Percentiles rank a stretch among this genome's conserved stretches.
These are phyloP conservation scores for Pseudochromis fuscus DNA, from an alignment of 2,797 vertebrate genomes.

Conservation along the genomic window DNA sequence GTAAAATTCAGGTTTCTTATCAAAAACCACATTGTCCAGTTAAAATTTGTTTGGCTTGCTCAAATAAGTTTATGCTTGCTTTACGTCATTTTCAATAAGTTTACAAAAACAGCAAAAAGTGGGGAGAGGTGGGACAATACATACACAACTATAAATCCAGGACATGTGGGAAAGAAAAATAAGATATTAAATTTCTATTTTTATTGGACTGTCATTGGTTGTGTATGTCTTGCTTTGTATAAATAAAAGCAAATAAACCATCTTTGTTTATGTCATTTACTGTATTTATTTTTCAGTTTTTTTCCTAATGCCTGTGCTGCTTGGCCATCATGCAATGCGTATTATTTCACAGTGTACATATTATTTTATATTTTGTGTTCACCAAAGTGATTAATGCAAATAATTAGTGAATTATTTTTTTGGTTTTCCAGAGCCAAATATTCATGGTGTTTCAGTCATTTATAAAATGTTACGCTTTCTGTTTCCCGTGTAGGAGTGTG, in stretches of 20 bases:
- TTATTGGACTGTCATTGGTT: slow-evolving; percentile 22
- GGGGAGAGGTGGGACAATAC: not conserved
- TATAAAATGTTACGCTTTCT: slow-evolving; percentile 10
- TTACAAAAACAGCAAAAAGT: not conserved
- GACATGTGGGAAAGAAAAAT: not conserved
- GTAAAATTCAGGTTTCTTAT: not conserved
- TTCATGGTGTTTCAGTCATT: not conserved
- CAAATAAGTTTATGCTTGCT: slow-evolving; percentile 9
- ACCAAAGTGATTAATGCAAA: not conserved
- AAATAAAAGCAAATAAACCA: not conserved
- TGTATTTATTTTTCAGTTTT: not conserved
- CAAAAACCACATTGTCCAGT: not conserved
- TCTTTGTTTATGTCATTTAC: not conserved
- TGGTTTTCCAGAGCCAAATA: slow-evolving; percentile 10
- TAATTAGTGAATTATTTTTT: not conserved
- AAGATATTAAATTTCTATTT: not conserved
- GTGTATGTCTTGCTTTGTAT: slow-evolving; percentile 26
- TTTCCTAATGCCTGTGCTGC: not conserved
- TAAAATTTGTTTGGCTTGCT: slow-evolving; percentile 1
- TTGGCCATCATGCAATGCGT: not conserved
- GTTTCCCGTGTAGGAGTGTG: slow-evolving; percentile 86
- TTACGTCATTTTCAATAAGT: slow-evolving; percentile 10
- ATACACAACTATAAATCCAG: slow-evolving; percentile 15
- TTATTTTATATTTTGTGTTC: not conserved
- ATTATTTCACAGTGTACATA: not conserved